Conservation (phyloP, 2,113 vertebrate genomes). For the Chloropsis cyanopogon region DNA sequence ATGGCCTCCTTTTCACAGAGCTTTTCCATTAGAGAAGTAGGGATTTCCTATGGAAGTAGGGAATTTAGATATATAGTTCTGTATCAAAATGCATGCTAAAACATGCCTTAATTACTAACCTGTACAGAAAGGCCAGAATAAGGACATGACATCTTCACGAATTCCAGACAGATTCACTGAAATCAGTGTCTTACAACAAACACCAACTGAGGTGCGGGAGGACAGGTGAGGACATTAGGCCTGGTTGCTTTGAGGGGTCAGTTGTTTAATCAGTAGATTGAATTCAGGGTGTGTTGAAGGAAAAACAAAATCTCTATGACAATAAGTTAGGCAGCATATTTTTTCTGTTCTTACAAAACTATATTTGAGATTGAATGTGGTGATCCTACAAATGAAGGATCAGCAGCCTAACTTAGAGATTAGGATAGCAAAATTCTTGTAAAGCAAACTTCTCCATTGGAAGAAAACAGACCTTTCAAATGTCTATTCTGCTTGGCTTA, state of each 20-base stretch:
- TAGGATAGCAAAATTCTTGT: neutral
- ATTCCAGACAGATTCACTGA: neutral
- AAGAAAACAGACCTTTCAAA: neutral
- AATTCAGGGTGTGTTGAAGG: neutral
- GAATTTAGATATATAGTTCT: neutral
- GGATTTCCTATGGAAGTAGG: neutral
- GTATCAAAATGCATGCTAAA: slow-evolving; percentile 1
- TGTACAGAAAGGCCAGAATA: neutral
- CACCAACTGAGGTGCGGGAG: neutral
- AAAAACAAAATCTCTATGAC: neutral
- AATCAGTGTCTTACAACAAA: neutral
- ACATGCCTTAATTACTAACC: slow-evolving; percentile 16
- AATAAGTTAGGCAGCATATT: neutral
- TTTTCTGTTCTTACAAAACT: neutral
- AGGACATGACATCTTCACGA: neutral
- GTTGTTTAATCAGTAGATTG: neutral
- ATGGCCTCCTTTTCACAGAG: neutral
- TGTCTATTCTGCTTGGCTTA: neutral
- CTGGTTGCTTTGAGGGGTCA: neutral
- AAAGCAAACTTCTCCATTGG: neutral
- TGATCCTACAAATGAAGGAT: neutral
- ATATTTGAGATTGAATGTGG: neutral
- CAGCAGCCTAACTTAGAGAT: neutral
- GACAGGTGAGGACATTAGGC: neutral
- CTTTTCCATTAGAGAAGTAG: neutral